Conservation (phyloP, 2,797 vertebrate genomes). For the Onychomys leucogaster region DNA sequence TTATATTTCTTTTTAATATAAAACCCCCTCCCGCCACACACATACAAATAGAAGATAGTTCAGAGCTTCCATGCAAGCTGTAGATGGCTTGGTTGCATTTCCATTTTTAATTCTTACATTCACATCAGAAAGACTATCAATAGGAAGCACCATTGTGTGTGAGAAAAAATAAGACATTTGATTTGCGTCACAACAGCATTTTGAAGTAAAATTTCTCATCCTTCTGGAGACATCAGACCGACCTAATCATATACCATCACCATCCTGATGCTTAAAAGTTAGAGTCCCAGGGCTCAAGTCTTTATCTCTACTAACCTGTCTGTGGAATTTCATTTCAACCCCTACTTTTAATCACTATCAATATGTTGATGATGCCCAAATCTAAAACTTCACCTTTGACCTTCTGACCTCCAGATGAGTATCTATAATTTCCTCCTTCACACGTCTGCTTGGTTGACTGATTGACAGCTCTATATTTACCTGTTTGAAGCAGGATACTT, state of each 20-base stretch:
- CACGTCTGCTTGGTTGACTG: background rate
- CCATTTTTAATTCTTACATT: background rate
- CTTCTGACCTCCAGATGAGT: background rate
- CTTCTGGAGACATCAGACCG: background rate
- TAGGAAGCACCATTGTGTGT: background rate
- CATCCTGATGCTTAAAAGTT: background rate
- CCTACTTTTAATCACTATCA: background rate
- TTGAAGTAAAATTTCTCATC: background rate
- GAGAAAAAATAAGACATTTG: background rate
- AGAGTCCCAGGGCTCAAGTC: background rate
- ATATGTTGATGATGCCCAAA: background rate
- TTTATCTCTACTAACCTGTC: background rate
- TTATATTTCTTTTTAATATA: conserved; percentile 35
- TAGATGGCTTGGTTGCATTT: background rate
- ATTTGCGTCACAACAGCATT: background rate
- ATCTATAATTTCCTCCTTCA: background rate
- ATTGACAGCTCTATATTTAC: background rate
- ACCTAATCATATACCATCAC: background rate
- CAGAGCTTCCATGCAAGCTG: background rate
- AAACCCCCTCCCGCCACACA: fast-evolving
- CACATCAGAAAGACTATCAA: background rate
- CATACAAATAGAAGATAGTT: background rate
- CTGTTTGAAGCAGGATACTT: background rate
- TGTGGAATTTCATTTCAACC: background rate
- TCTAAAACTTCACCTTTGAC: background rate